Evolutionary conservation across 2,113 vertebrate species (phyloP).

Genomic region (Hippocampus abdominalis): DNA sequence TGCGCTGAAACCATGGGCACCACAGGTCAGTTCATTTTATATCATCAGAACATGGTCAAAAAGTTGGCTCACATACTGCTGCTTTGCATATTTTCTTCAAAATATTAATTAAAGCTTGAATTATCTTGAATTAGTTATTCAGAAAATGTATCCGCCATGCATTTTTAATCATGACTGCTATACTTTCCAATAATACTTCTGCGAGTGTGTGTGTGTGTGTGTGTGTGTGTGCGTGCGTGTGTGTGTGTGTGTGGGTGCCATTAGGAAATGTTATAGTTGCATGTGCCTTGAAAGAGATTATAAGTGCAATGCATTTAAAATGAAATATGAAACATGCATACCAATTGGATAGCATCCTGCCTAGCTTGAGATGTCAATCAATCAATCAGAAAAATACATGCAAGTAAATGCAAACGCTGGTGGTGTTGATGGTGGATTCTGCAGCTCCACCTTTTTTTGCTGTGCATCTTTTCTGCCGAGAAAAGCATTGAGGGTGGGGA

Average conservation of each 20-base stretch:
- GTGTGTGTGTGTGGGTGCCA: too few species aligned
- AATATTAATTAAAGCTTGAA: not conserved
- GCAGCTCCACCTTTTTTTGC: not conserved
- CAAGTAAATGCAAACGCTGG: not conserved
- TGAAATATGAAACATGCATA: not conserved
- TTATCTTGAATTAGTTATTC: not conserved
- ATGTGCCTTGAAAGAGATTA: not conserved
- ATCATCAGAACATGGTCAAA: not conserved
- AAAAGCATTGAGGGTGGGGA: not conserved
- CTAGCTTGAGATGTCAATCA: not conserved
- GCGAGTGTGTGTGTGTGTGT: not conserved
- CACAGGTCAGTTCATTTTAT: slow-evolving; percentile 57
- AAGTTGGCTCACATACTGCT: not conserved
- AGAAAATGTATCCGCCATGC: not conserved
- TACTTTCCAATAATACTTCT: not conserved
- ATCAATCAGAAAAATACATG: not conserved
- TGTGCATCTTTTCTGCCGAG: slow-evolving; percentile 6
- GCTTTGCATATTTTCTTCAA: too few species aligned
- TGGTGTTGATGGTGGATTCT: not conserved
- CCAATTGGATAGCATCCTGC: not conserved
- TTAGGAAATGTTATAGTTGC: not conserved
- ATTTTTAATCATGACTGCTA: not conserved
- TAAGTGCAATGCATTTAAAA: not conserved
- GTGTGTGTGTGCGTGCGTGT: too few species aligned
- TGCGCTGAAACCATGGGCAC: slow-evolving; percentile 64